These are phyloP conservation scores for Meleagris gallopavo DNA, from an alignment of 2,113 vertebrate species.

Conservation along the genomic window DNA sequence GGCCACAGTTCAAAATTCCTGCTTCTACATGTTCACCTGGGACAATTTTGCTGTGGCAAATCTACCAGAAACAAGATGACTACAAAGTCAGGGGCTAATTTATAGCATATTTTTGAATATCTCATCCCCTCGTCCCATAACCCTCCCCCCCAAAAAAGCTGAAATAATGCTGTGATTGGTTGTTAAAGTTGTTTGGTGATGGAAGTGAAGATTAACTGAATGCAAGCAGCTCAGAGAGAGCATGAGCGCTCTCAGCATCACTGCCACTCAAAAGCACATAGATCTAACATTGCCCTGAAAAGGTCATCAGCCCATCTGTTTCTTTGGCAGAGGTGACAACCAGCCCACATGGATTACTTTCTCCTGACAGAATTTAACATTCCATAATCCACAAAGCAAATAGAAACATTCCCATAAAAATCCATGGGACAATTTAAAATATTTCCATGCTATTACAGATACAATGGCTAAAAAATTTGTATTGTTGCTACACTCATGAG, in stretches of 20 bases:
- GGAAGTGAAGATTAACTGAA: constrained; percentile 21
- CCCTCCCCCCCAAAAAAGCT: neutral
- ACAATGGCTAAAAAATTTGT: neutral
- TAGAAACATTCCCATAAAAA: constrained; percentile 19
- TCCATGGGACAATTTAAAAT: neutral
- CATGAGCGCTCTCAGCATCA: neutral
- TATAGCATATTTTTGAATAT: neutral
- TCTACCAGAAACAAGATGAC: accelerated
- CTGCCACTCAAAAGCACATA: constrained; percentile 18
- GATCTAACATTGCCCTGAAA: constrained; percentile 25
- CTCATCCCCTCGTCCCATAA: too few species aligned
- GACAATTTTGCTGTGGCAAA: neutral
- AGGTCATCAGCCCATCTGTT: constrained; percentile 62
- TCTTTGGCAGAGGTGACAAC: constrained; percentile 61
- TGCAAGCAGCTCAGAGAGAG: neutral
- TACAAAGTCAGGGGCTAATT: neutral
- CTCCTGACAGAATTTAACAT: constrained; percentile 48
- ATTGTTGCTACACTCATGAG: neutral
- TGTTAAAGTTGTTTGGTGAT: neutral
- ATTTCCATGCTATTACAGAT: neutral
- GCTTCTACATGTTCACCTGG: neutral
- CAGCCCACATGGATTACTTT: constrained; percentile 3
- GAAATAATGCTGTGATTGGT: neutral
- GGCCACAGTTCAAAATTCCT: neutral
- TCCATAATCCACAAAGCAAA: constrained; percentile 43